A percentile compares a stretch with the other conserved stretches of the same genome.
These are phyloP conservation scores for Hephaestus fuliginosus DNA, from an alignment of 2,797 vertebrate genomes.

Conservation along the genomic window DNA sequence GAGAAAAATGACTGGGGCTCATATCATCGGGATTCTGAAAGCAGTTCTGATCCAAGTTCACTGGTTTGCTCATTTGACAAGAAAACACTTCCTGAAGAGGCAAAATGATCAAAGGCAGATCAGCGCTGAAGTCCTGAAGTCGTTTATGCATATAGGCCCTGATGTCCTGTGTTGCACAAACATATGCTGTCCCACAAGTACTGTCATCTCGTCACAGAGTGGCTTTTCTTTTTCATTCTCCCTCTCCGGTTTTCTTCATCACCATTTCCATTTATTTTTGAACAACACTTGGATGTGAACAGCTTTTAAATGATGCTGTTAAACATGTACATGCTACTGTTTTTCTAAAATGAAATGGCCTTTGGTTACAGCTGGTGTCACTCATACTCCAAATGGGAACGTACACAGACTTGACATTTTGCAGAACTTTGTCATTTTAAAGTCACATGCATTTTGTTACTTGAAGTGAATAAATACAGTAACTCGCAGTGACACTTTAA, in stretches of 20 bases:
- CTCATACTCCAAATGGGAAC: constrained; percentile 53
- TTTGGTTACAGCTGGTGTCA: constrained; percentile 52
- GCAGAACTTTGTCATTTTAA: constrained; percentile 45
- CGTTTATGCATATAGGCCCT: constrained; percentile 33
- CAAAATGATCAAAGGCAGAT: constrained; percentile 39
- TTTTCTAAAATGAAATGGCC: constrained; percentile 50
- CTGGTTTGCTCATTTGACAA: constrained; percentile 40
- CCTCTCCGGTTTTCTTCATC: constrained; percentile 35
- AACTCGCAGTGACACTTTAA: constrained; percentile 44
- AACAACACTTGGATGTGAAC: constrained; percentile 61
- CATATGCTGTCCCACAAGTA: constrained; percentile 54
- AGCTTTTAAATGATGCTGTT: constrained; percentile 50
- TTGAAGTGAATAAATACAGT: constrained; percentile 43
- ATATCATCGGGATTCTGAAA: constrained; percentile 41
- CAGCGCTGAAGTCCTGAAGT: constrained; percentile 23
- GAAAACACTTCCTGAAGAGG: constrained; percentile 32
- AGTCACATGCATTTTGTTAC: constrained; percentile 45
- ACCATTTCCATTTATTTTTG: constrained; percentile 54
- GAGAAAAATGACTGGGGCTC: constrained; percentile 57
- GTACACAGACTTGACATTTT: constrained; percentile 51
- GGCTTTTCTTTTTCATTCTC: constrained; percentile 5
- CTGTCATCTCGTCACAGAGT: constrained; percentile 31
- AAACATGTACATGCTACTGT: constrained; percentile 52
- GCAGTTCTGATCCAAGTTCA: constrained; percentile 29
- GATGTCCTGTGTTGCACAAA: constrained; percentile 47